Evolutionary conservation across 1,140 invertebrate genomes (phyloP).

Genomic region (Rhopalosiphum maidis): DNA sequence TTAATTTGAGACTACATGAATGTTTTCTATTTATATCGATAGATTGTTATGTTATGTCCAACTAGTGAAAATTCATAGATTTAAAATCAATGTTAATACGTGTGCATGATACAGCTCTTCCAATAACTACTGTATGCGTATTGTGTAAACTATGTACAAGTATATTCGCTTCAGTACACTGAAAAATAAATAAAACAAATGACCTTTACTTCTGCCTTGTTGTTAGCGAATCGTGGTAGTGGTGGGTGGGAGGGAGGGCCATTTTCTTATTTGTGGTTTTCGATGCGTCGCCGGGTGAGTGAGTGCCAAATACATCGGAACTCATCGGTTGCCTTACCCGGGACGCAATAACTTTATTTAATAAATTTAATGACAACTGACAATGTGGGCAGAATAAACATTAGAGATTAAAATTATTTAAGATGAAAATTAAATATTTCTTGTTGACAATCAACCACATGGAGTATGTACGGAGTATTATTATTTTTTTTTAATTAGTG

Average conservation of each 20-base stretch:
- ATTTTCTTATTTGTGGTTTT: slow-evolving; percentile 10
- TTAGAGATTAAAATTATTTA: not conserved
- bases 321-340: not conserved
- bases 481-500: not conserved
- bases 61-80: not conserved
- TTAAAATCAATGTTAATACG: not conserved
- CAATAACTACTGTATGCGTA: not conserved
- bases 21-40: not conserved
- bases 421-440: not conserved
- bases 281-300: not conserved
- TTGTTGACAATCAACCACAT: not conserved
- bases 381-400: not conserved
- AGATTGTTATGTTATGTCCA: not conserved
- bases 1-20: not conserved
- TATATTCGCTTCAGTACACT: not conserved
- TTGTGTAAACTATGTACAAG: not conserved
- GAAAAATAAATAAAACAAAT: not conserved
- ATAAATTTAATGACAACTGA: not conserved
- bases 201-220: not conserved
- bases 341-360: not conserved
- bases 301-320: not conserved
- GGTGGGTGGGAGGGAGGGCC: no score
- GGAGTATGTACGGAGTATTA: no score
- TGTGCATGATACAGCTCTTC: not conserved
- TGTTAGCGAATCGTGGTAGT: not conserved